Conservation (phyloP, 2,113 vertebrate genomes). For the Lycocorax pyrrhopterus region DNA sequence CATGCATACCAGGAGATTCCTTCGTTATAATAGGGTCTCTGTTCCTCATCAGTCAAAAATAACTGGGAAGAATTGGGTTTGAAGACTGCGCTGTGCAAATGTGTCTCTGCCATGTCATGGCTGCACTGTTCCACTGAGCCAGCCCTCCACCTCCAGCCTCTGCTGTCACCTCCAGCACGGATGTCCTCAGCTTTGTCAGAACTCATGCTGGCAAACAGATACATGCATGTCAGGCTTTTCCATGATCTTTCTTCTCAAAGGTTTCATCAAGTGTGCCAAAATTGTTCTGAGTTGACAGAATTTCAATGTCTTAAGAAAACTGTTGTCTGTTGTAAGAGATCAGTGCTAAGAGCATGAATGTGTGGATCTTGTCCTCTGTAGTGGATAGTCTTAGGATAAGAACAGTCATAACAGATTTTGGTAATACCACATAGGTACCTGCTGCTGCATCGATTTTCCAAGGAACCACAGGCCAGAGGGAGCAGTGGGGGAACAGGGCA, state of each 20-base stretch:
- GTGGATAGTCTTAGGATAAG: not conserved
- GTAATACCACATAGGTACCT: not conserved
- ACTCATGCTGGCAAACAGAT: not conserved
- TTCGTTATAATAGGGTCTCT: not conserved
- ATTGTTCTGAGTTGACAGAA: not conserved
- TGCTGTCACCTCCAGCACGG: not conserved
- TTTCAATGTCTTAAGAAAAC: not conserved
- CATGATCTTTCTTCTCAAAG: not conserved
- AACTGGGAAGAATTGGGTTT: not conserved
- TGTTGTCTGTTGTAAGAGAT: not conserved
- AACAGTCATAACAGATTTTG: not conserved
- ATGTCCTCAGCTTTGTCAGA: not conserved
- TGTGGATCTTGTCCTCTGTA: not conserved
- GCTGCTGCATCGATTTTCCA: not conserved
- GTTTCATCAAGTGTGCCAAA: not conserved
- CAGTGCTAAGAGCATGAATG: fast-evolving
- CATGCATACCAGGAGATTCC: not conserved
- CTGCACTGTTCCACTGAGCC: not conserved
- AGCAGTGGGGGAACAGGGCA: not conserved
- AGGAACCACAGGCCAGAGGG: not conserved
- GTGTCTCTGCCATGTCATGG: fast-evolving
- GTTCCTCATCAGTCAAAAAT: not conserved
- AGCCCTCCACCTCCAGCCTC: not conserved
- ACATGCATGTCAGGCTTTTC: not conserved
- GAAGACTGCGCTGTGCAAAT: fast-evolving